Evolutionary conservation across 2,888 invertebrate genomes (phyloP).

Genomic region (Oithona nana): DNA sequence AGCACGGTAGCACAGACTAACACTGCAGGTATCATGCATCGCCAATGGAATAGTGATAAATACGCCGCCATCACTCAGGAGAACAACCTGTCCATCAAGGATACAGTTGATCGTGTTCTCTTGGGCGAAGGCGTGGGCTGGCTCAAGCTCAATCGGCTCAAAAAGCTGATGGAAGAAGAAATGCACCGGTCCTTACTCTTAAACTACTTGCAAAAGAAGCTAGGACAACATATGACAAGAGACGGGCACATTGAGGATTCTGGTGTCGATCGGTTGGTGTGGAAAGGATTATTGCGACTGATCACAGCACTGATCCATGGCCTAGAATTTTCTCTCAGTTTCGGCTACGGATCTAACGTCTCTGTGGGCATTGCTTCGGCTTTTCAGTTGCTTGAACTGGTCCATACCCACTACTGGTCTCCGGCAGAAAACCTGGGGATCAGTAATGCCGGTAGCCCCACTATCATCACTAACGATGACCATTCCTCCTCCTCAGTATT

Average conservation of each 20-base stretch:
- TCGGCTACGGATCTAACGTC: conserved; percentile 44
- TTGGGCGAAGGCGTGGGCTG: conserved; percentile 91
- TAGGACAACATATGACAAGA: conserved; percentile 76
- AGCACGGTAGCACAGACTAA: neutral
- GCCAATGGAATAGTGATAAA: neutral
- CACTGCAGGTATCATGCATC: neutral
- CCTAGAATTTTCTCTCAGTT: conserved; percentile 71
- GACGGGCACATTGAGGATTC: conserved; percentile 96
- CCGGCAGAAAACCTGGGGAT: conserved; percentile 36
- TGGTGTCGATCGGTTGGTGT: conserved; percentile 72
- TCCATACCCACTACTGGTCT: conserved; percentile 95
- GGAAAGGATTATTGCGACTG: conserved; percentile 90
- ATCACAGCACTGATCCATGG: conserved; percentile 74
- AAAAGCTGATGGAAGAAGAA: conserved; percentile 96
- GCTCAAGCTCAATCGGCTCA: conserved; percentile 75
- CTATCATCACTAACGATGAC: neutral
- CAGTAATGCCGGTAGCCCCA: neutral
- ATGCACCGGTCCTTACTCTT: conserved; percentile 89
- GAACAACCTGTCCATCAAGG: conserved; percentile 21
- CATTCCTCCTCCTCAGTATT: neutral
- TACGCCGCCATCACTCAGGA: conserved; percentile 19
- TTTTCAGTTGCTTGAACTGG: conserved; percentile 90
- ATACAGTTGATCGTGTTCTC: conserved; percentile 40
- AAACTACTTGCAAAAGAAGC: conserved; percentile 77
- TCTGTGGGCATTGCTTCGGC: conserved; percentile 83